Conservation (phyloP, 2,113 vertebrate species). For the Centrocercus urophasianus region DNA sequence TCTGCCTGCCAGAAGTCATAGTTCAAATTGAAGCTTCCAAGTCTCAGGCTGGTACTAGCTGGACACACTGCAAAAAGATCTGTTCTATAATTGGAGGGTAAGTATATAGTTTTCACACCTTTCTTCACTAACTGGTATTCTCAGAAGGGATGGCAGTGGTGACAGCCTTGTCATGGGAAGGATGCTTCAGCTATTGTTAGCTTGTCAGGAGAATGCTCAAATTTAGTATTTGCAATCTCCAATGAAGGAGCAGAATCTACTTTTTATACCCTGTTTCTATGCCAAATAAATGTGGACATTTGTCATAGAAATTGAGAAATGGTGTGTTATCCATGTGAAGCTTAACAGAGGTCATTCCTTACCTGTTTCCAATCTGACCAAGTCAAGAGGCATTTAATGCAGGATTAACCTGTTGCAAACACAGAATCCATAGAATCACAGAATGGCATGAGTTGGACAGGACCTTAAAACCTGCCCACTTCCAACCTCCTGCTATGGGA, state of each 20-base stretch:
- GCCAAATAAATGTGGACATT: background rate
- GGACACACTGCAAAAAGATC: background rate
- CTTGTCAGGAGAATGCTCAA: background rate
- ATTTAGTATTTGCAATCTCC: background rate
- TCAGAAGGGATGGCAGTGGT: background rate
- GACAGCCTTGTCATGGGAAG: background rate
- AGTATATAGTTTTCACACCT: conserved; percentile 1
- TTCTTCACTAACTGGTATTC: background rate
- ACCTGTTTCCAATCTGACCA: background rate
- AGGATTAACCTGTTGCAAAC: background rate
- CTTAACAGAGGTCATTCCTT: background rate
- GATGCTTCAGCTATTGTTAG: background rate
- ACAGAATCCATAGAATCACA: background rate
- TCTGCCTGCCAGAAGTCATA: background rate
- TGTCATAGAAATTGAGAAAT: background rate
- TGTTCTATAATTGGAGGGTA: conserved; percentile 11
- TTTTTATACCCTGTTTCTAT: background rate
- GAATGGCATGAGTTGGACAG: background rate
- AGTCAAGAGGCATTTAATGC: background rate
- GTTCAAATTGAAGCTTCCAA: background rate
- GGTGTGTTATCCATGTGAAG: background rate
- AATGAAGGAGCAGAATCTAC: background rate
- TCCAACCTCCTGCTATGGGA: no score
- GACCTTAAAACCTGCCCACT: background rate
- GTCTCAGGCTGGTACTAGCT: background rate